Conservation (phyloP, 2,888 invertebrate species). For the Drosophila acutilabella region DNA sequence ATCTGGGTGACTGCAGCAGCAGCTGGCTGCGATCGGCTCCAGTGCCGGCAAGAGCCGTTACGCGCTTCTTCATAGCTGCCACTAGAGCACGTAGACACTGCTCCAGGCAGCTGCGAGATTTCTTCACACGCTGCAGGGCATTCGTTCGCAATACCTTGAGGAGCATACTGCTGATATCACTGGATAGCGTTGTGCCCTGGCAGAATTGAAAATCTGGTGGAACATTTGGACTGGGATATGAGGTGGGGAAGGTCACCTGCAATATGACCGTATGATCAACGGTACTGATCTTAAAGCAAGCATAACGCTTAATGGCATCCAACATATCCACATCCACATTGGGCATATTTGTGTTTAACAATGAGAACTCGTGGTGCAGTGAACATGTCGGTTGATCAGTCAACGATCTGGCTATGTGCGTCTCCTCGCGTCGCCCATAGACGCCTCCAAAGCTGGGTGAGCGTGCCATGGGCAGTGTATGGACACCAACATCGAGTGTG, state of each 20-base stretch:
- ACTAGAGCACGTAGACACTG: constrained; percentile 92
- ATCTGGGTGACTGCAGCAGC: constrained; percentile 83
- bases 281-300: constrained; percentile 84
- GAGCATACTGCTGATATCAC: constrained; percentile 89
- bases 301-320: constrained; percentile 86
- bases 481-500: constrained; percentile 42
- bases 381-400: constrained; percentile 84
- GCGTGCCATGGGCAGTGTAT: constrained; percentile 82
- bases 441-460: constrained; percentile 82
- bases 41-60: constrained; percentile 56
- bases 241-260: constrained; percentile 89
- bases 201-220: constrained; percentile 89
- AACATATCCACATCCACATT: constrained; percentile 88
- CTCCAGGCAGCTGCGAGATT: constrained; percentile 94
- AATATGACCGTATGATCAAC: constrained; percentile 86
- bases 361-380: constrained; percentile 91
- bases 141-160: constrained; percentile 92
- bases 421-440: constrained; percentile 69
- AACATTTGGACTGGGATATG: constrained; percentile 90
- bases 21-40: constrained; percentile 82
- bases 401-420: constrained; percentile 82
- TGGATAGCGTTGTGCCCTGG: constrained; percentile 89
- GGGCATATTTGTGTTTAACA: constrained; percentile 91
- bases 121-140: constrained; percentile 92
- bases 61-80: constrained; percentile 86